A percentile compares a stretch with the other conserved stretches of the same genome.
These are phyloP conservation scores for Periphyllus acericola DNA, from an alignment of 2,888 invertebrate genomes.

Conservation along the genomic window DNA sequence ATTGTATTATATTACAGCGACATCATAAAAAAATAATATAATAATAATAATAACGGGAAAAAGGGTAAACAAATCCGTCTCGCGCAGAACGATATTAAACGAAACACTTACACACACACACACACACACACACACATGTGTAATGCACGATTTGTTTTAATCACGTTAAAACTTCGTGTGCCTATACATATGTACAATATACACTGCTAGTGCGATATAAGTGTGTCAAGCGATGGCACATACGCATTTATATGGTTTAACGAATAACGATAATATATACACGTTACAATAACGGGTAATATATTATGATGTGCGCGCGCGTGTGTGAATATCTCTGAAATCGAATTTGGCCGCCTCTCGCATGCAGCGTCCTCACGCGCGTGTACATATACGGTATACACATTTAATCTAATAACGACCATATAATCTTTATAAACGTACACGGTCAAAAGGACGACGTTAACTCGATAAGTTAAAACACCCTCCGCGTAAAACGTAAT, in stretches of 20 bases:
- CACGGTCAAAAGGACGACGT: slow-evolving; percentile 59
- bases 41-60: too few relatives aligned
- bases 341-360: slow-evolving; percentile 38
- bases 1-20: too few relatives aligned
- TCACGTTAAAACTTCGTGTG: slow-evolving; percentile 21
- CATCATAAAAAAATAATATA: too few relatives aligned
- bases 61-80: slow-evolving; percentile 7
- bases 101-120: not conserved
- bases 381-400: not conserved
- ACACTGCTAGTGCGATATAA: not conserved
- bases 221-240: not conserved
- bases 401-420: slow-evolving; percentile 54
- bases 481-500: slow-evolving; percentile 38
- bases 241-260: not conserved
- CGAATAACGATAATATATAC: slow-evolving; percentile 43
- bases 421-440: slow-evolving; percentile 55
- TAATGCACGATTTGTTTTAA: not conserved
- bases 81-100: not conserved
- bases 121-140: not conserved
- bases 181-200: not conserved
- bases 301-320: not conserved
- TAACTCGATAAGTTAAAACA: slow-evolving; percentile 60
- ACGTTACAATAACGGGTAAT: slow-evolving; percentile 27
- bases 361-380: not conserved
- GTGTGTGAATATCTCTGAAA: slow-evolving; percentile 9